These are phyloP conservation scores for Ophioninae sp. DNA, from an alignment of 2,888 invertebrate genomes.

Conservation along the genomic window DNA sequence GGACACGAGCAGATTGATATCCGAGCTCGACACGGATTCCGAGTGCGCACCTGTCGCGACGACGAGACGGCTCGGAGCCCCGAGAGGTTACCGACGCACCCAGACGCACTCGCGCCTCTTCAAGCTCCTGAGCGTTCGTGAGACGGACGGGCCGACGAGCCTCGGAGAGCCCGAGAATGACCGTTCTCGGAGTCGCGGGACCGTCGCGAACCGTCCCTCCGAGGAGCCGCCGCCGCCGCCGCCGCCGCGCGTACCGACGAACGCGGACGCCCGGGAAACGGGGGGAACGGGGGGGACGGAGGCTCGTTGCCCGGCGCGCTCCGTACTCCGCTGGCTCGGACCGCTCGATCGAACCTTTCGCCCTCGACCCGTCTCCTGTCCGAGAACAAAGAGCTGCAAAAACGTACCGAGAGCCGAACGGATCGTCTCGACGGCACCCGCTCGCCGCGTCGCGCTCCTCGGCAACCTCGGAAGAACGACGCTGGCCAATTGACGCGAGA, in stretches of 20 bases:
- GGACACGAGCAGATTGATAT: constrained; percentile 86
- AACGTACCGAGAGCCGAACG: constrained; percentile 77
- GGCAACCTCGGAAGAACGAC: neutral
- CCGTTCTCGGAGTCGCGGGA: neutral
- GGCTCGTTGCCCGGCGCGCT: neutral
- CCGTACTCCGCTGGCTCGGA: neutral
- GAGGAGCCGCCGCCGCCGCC: neutral
- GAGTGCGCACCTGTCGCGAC: constrained; percentile 81
- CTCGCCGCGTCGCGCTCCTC: neutral
- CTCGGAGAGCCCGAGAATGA: neutral
- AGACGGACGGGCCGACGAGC: constrained; percentile 73
- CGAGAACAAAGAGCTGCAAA: constrained; percentile 84
- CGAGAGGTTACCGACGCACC: constrained; percentile 86
- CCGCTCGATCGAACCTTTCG: constrained; percentile 79
- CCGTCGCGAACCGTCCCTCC: too few species aligned
- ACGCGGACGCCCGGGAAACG: neutral
- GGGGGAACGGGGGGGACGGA: neutral
- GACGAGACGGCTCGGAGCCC: constrained; percentile 78
- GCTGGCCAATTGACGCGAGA: neutral
- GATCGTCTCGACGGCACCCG: neutral
- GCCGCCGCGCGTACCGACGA: neutral
- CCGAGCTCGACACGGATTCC: constrained; percentile 85
- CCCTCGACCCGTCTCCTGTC: constrained; percentile 83
- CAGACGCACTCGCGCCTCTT: constrained; percentile 88
- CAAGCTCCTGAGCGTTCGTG: constrained; percentile 85